Percentiles rank a stretch among this genome's conserved stretches.
Conservation (phyloP, 1,140 invertebrate genomes). For the Drosophila neocordata region DNA sequence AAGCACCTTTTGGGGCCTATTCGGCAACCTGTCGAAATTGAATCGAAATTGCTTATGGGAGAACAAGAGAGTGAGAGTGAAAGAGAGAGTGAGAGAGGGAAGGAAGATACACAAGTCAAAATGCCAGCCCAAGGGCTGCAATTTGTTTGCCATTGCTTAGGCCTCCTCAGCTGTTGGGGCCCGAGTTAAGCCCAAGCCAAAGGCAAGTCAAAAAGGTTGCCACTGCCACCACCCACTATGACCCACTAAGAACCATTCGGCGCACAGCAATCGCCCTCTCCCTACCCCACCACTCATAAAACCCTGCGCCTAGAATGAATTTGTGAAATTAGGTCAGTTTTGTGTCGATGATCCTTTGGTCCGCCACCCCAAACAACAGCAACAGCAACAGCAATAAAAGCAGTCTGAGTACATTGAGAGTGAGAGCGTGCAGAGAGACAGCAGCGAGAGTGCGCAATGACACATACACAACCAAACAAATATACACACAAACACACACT, state of each 20-base stretch:
- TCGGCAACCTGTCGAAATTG: slow-evolving; percentile 43
- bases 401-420: slow-evolving; percentile 31
- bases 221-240: slow-evolving; percentile 48
- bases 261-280: slow-evolving; percentile 34
- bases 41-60: slow-evolving; percentile 33
- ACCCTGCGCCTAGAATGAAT: slow-evolving; percentile 75
- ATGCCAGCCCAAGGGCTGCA: slow-evolving; percentile 63
- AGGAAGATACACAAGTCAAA: slow-evolving; percentile 38
- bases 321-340: slow-evolving; percentile 82
- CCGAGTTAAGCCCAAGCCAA: slow-evolving; percentile 42
- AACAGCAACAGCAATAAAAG: slow-evolving; percentile 45
- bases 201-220: slow-evolving; percentile 11
- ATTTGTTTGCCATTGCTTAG: slow-evolving; percentile 61
- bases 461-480: slow-evolving; percentile 38
- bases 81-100: neutral
- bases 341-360: slow-evolving; percentile 82
- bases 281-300: slow-evolving; percentile 14
- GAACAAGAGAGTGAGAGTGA: neutral
- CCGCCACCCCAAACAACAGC: slow-evolving; percentile 37
- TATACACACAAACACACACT: slow-evolving; percentile 23
- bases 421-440: slow-evolving; percentile 52
- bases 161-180: slow-evolving; percentile 57
- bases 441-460: slow-evolving; percentile 67
- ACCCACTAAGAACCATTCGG: slow-evolving; percentile 65
- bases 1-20: slow-evolving; percentile 33